A percentile compares a stretch with the other conserved stretches of the same genome.
phyloP scores from a whole-genome alignment of 2,797 vertebrate species.

The Dermochelys coriacea region DNA sequence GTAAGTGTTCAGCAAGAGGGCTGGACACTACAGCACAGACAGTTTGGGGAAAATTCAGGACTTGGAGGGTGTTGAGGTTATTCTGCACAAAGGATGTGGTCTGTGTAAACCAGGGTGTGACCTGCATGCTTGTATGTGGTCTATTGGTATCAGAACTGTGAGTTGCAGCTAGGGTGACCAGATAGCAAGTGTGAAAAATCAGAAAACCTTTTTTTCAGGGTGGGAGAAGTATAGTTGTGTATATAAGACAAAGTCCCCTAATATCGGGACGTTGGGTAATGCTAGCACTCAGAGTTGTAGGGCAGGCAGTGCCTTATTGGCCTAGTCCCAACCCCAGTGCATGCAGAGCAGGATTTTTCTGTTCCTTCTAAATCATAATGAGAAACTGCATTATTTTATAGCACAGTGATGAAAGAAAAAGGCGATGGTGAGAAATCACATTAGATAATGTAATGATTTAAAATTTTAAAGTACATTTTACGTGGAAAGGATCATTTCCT shows the following conservation, averaged over 20 bases:
- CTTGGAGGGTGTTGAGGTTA: background rate
- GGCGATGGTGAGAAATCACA: background rate
- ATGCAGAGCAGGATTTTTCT: background rate
- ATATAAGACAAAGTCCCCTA: background rate
- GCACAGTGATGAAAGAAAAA: background rate
- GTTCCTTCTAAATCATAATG: background rate
- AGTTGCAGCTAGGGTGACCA: background rate
- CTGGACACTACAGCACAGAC: background rate
- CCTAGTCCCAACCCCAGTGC: background rate
- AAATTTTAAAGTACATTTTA: slow-evolving; percentile 3
- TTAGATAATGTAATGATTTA: slow-evolving; percentile 11
- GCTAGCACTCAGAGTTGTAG: background rate
- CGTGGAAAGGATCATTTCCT: background rate
- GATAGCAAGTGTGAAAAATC: background rate
- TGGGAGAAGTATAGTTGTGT: background rate
- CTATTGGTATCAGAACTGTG: background rate
- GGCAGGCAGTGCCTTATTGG: background rate
- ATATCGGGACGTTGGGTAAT: too few species aligned
- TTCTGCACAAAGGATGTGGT: background rate
- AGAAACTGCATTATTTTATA: background rate
- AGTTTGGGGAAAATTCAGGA: background rate
- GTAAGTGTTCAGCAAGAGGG: background rate
- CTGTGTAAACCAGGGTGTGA: background rate
- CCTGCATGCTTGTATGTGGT: background rate
- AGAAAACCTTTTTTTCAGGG: too few species aligned